These are phyloP conservation scores for Myripristis jacobus DNA, from an alignment of 2,797 vertebrate genomes.

Conservation along the genomic window DNA sequence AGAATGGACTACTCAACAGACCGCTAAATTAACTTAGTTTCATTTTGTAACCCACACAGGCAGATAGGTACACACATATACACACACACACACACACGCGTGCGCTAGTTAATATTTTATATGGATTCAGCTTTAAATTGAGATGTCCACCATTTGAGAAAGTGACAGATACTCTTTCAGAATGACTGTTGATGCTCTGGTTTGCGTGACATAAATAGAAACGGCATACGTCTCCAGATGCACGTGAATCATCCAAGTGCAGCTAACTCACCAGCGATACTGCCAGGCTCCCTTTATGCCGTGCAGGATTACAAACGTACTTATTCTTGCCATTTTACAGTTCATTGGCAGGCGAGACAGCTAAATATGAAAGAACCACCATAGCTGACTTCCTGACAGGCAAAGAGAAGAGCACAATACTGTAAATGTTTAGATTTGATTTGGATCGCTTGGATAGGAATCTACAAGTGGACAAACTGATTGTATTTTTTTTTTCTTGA, in stretches of 20 bases:
- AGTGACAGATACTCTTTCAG: conserved; percentile 47
- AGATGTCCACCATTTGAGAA: conserved; percentile 49
- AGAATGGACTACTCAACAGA: conserved; percentile 70
- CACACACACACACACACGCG: conserved; percentile 17
- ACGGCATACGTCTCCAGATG: conserved; percentile 26
- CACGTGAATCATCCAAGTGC: conserved; percentile 23
- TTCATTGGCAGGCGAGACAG: too few species aligned
- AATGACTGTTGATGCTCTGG: conserved; percentile 25
- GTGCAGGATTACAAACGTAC: conserved; percentile 12
- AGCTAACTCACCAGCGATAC: not conserved
- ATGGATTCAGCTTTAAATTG: conserved; percentile 47
- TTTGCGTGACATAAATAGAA: conserved; percentile 29
- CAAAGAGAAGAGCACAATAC: too few species aligned
- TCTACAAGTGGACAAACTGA: too few species aligned
- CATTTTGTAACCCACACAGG: conserved; percentile 51
- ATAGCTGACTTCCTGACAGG: too few species aligned
- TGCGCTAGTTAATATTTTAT: conserved; percentile 37
- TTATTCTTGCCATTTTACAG: not conserved
- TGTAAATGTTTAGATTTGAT: too few species aligned
- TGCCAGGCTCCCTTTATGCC: not conserved
- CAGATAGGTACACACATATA: conserved; percentile 8
- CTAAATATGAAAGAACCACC: too few species aligned
- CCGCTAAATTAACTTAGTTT: conserved; percentile 73
- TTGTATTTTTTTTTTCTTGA: too few species aligned
- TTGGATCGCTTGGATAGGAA: too few species aligned